A percentile compares a stretch with the other conserved stretches of the same genome.
phyloP scores from a whole-genome alignment of 2,888 invertebrate species.

The Coecobrya sp. region DNA sequence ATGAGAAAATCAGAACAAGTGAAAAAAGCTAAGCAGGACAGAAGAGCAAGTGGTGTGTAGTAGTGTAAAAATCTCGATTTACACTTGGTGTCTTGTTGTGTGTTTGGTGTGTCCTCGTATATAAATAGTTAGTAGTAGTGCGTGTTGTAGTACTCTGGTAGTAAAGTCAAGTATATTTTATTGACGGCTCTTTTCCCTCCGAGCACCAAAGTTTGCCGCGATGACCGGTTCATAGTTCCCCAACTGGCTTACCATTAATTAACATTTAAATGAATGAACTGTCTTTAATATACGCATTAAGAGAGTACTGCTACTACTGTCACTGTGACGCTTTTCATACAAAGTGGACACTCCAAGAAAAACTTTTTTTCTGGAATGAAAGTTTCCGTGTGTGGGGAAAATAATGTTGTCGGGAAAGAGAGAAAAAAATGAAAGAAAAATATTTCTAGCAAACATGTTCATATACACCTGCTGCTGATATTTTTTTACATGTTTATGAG shows the following conservation, averaged over 20 bases:
- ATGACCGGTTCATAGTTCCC: conserved; percentile 71
- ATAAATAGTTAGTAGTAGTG: conserved; percentile 49
- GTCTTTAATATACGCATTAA: neutral
- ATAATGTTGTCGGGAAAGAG: too few species aligned
- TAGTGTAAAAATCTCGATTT: conserved; percentile 47
- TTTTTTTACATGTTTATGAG: neutral
- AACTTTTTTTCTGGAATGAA: neutral
- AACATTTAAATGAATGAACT: conserved; percentile 48
- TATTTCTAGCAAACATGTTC: neutral
- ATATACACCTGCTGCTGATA: neutral
- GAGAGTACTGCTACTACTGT: neutral
- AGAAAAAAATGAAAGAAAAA: neutral
- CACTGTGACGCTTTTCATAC: neutral
- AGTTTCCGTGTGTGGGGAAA: neutral
- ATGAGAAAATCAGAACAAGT: neutral
- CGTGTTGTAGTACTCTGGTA: conserved; percentile 34
- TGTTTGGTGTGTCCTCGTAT: conserved; percentile 19
- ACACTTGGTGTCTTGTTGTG: conserved; percentile 61
- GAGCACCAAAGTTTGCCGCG: conserved; percentile 77
- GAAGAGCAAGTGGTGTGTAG: neutral
- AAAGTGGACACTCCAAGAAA: neutral
- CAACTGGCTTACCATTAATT: conserved; percentile 42
- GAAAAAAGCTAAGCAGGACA: neutral
- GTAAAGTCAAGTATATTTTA: conserved; percentile 61
- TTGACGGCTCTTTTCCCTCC: conserved; percentile 77